Percentiles rank a stretch among this genome's conserved stretches.
These are phyloP conservation scores for Monopterus albus DNA, from an alignment of 2,113 vertebrate species.

Conservation along the genomic window DNA sequence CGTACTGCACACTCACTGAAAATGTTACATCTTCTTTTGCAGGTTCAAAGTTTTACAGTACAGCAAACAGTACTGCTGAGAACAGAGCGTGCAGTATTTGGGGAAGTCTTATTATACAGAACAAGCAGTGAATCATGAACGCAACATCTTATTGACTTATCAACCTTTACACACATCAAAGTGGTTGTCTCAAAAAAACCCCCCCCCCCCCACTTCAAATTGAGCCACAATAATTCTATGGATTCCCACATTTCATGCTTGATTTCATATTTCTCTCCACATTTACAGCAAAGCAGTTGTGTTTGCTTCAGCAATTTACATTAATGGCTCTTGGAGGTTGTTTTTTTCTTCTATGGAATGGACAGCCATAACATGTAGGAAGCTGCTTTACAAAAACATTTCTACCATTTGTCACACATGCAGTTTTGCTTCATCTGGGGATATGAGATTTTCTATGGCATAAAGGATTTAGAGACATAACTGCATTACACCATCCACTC, in stretches of 20 bases:
- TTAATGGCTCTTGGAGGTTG: conserved; percentile 60
- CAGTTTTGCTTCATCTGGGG: conserved; percentile 30
- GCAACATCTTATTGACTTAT: conserved; percentile 57
- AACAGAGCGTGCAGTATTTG: not conserved
- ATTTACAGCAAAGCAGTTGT: conserved; percentile 55
- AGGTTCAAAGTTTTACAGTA: conserved; percentile 30
- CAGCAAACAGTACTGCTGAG: conserved; percentile 39
- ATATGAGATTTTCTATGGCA: conserved; percentile 7
- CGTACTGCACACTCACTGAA: conserved; percentile 4
- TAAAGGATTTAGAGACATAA: not conserved
- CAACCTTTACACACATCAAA: conserved; percentile 38
- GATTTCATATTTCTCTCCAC: conserved; percentile 65
- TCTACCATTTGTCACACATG: conserved; percentile 56
- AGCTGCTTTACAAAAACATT: conserved; percentile 52
- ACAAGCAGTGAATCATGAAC: conserved; percentile 44
- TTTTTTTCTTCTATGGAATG: conserved; percentile 52
- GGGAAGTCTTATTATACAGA: conserved; percentile 20
- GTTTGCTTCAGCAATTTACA: conserved; percentile 53
- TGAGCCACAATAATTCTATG: conserved; percentile 56
- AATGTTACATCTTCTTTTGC: not conserved
- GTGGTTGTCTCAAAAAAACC: conserved; percentile 15
- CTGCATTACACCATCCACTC: not conserved
- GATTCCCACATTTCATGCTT: conserved; percentile 68
- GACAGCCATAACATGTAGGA: conserved; percentile 41
- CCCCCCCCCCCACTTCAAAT: conserved; percentile 46